Percentiles rank a stretch among this genome's conserved stretches.
These are phyloP conservation scores for Vannuccia rotundouncinata DNA, from an alignment of 2,888 invertebrate genomes.

Conservation along the genomic window DNA sequence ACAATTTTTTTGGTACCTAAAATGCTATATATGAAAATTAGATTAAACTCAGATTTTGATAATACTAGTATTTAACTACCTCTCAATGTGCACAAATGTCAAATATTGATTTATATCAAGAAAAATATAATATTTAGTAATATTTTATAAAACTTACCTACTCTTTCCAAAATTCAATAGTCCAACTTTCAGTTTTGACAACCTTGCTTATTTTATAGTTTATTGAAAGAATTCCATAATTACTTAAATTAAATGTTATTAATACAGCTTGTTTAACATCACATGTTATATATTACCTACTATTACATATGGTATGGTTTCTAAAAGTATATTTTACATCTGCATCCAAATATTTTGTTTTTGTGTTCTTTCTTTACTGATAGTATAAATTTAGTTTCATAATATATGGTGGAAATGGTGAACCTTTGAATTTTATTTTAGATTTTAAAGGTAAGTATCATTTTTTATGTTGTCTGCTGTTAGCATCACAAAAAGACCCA, in stretches of 20 bases:
- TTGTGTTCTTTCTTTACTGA: background rate
- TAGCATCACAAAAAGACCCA: background rate
- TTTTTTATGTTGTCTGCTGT: constrained; percentile 17
- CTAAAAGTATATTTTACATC: background rate
- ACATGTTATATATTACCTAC: background rate
- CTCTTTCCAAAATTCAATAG: background rate
- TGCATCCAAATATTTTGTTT: background rate
- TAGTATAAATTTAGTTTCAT: background rate
- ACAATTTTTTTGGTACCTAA: background rate
- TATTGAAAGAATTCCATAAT: background rate
- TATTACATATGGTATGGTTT: background rate
- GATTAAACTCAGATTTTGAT: background rate
- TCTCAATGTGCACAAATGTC: background rate
- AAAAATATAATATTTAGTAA: background rate
- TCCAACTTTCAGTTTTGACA: background rate
- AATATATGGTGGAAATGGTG: background rate
- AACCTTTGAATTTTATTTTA: background rate
- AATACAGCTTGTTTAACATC: background rate
- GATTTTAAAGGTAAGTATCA: constrained; percentile 21
- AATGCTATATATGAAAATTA: background rate
- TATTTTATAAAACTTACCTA: background rate
- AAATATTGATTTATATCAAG: background rate
- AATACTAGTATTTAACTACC: background rate
- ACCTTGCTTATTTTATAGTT: background rate
- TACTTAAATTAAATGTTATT: background rate